Evolutionary conservation across 2,797 vertebrate species (phyloP).

Genomic region (Poecile montanus): DNA sequence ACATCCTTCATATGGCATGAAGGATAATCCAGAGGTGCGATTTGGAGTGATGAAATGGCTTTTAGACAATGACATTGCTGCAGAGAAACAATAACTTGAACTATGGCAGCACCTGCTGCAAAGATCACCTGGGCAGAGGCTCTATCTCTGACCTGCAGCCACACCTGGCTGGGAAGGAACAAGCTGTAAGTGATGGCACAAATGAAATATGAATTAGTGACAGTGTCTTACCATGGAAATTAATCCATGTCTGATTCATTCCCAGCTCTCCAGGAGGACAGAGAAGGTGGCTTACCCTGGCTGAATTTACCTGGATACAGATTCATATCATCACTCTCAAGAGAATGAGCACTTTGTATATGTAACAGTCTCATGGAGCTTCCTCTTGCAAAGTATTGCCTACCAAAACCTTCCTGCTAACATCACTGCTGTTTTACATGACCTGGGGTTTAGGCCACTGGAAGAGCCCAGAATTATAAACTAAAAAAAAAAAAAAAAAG

Average conservation of each 20-base stretch:
- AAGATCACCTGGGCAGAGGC: not conserved
- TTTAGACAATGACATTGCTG: rapidly evolving
- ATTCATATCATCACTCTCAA: not conserved
- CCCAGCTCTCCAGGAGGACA: not conserved
- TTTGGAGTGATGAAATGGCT: not conserved
- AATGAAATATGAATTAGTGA: not conserved
- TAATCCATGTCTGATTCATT: not conserved
- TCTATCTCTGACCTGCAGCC: not conserved
- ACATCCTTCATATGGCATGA: not conserved
- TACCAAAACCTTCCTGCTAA: not conserved
- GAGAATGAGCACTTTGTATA: not conserved
- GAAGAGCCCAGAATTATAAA: not conserved
- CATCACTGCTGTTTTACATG: not conserved
- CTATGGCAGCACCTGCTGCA: not conserved
- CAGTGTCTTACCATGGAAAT: not conserved
- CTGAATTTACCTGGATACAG: not conserved
- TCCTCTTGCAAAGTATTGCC: not conserved
- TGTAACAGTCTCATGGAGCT: not conserved
- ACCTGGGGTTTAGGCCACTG: not conserved
- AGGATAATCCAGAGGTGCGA: not conserved
- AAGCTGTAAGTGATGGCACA: not conserved
- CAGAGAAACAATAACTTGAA: not conserved
- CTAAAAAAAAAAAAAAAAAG: not conserved
- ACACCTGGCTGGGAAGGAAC: not conserved
- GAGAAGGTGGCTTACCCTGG: not conserved